A percentile compares a stretch with the other conserved stretches of the same genome.
Evolutionary conservation across 2,113 vertebrate species (phyloP).

Genomic region (Oreochromis niloticus): DNA sequence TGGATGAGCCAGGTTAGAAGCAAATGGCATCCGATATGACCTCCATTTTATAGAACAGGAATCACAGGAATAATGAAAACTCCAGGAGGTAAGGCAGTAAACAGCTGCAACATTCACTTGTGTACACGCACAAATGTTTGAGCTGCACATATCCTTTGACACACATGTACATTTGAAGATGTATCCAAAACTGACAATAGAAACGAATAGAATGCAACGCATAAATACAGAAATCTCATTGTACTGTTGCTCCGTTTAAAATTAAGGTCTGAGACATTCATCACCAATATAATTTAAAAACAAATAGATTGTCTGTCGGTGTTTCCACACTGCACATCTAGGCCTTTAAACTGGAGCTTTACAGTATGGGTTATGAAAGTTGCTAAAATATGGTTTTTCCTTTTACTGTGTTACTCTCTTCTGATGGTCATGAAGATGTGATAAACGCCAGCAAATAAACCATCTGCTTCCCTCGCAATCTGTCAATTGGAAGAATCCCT

Average conservation of each 20-base stretch:
- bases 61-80: slow-evolving; percentile 70
- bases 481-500: slow-evolving; percentile 48
- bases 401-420: slow-evolving; percentile 5
- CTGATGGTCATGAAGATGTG: slow-evolving; percentile 56
- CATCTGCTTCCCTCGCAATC: slow-evolving; percentile 54
- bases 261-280: not conserved
- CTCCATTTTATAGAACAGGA: slow-evolving; percentile 69
- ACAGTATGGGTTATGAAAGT: not conserved
- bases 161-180: not conserved
- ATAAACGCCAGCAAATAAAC: slow-evolving; percentile 53
- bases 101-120: not conserved
- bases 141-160: not conserved
- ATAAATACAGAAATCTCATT: not conserved
- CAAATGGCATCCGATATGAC: slow-evolving; percentile 67
- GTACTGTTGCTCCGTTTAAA: not conserved
- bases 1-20: slow-evolving; percentile 60
- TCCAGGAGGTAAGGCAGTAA: slow-evolving; percentile 62
- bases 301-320: not conserved
- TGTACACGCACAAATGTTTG: not conserved
- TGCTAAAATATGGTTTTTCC: not conserved
- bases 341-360: not conserved
- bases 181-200: not conserved
- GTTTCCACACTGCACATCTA: not conserved
- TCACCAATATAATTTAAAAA: not conserved
- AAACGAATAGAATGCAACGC: not conserved